Evolutionary conservation across 2,888 invertebrate genomes (phyloP).

Genomic region (Nebria brevicollis): DNA sequence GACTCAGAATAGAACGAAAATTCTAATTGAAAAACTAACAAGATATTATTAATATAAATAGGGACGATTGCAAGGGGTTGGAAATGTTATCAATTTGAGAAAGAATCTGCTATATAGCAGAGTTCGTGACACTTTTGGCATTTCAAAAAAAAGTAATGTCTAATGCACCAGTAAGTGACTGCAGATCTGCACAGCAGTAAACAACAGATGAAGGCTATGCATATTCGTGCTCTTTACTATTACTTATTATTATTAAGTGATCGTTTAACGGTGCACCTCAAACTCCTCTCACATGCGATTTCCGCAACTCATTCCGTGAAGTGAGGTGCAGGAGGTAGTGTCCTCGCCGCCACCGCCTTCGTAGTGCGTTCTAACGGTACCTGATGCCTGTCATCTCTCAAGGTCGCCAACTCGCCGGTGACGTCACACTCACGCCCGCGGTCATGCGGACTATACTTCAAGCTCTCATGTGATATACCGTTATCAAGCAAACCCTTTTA

Average conservation of each 20-base stretch:
- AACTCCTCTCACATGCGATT: background rate
- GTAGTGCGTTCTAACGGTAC: slow-evolving; percentile 7
- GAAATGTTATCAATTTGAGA: too few relatives aligned
- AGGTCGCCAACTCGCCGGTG: slow-evolving; percentile 9
- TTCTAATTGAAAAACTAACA: background rate
- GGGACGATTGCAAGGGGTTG: too few relatives aligned
- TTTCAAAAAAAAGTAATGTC: too few relatives aligned
- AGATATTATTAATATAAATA: too few relatives aligned
- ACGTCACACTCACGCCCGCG: slow-evolving; percentile 2
- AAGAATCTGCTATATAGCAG: too few relatives aligned
- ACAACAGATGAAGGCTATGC: background rate
- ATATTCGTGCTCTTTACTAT: background rate
- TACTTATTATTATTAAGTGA: slow-evolving; percentile 1
- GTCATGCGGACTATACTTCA: background rate
- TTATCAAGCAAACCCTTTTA: background rate
- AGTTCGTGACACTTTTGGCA: too few relatives aligned
- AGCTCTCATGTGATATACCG: background rate
- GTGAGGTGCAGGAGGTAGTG: background rate
- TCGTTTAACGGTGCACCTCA: background rate
- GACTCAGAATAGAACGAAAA: background rate
- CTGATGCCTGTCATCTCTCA: slow-evolving; percentile 17
- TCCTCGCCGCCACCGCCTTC: slow-evolving; percentile 4
- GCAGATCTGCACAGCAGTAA: background rate
- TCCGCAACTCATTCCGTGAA: background rate
- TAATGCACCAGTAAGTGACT: slow-evolving; percentile 3